Percentiles rank a stretch among this genome's conserved stretches.
Conservation (phyloP, 2,113 vertebrate genomes). For the Cyprinus carpio region DNA sequence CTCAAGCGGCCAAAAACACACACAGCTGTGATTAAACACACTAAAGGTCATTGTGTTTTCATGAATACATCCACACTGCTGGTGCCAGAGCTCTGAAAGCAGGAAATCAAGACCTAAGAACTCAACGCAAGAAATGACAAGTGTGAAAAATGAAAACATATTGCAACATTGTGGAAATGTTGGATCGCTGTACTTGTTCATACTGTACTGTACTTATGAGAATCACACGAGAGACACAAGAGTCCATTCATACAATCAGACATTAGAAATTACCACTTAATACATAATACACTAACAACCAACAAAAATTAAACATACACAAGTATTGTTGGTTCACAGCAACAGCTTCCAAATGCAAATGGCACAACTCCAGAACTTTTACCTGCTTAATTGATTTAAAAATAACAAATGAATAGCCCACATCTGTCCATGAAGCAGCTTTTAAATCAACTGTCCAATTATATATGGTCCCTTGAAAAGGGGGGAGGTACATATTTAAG, state of each 20-base stretch:
- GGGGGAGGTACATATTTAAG: no score
- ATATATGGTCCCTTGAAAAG: no score
- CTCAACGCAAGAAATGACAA: background rate
- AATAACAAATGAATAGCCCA: no score
- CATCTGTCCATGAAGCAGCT: no score
- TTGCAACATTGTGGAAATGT: background rate
- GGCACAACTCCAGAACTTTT: no score
- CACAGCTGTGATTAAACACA: conserved; percentile 24
- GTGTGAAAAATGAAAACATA: background rate
- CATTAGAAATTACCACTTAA: background rate
- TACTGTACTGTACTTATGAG: background rate
- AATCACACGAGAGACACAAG: background rate
- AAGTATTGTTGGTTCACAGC: background rate
- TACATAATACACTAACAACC: background rate
- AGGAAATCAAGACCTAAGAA: background rate
- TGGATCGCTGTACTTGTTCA: background rate
- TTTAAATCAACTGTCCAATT: no score
- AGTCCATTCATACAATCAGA: no score
- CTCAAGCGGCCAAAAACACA: background rate
- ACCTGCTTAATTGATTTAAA: no score
- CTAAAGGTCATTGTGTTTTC: conserved; percentile 20
- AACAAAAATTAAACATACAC: background rate
- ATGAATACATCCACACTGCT: background rate
- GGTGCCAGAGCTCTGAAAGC: background rate
- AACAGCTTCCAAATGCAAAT: no score